phyloP scores from a whole-genome alignment of 2,888 invertebrate species.

The Caenorhabditis imperialis region DNA sequence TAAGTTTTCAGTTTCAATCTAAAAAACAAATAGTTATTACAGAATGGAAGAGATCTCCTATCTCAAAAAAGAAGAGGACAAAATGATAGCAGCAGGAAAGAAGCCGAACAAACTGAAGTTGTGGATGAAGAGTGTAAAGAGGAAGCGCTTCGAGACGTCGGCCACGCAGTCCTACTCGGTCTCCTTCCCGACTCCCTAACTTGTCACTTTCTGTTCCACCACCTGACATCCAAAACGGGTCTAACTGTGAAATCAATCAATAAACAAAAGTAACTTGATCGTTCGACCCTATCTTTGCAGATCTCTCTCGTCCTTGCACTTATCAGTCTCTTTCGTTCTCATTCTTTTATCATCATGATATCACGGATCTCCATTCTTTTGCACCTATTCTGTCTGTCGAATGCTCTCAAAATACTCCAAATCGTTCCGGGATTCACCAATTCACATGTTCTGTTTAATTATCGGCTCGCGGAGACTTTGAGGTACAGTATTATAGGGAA shows the following conservation, averaged over 20 bases:
- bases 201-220: not conserved
- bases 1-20: slow-evolving; percentile 4
- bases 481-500: slow-evolving; percentile 29
- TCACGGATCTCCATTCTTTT: not conserved
- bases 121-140: slow-evolving; percentile 52
- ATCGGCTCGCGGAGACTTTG: slow-evolving; percentile 73
- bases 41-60: slow-evolving; percentile 56
- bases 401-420: slow-evolving; percentile 72
- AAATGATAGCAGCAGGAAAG: slow-evolving; percentile 46
- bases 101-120: slow-evolving; percentile 44
- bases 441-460: slow-evolving; percentile 77
- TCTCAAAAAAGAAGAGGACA: slow-evolving; percentile 41
- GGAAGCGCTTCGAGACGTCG: slow-evolving; percentile 45
- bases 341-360: slow-evolving; percentile 28
- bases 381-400: no score
- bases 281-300: slow-evolving; percentile 12
- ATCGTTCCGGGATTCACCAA: slow-evolving; percentile 78
- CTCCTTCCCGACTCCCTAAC: slow-evolving; percentile 27
- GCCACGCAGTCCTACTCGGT: slow-evolving; percentile 37
- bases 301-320: slow-evolving; percentile 4
- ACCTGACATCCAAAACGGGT: not conserved
- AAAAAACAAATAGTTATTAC: slow-evolving; percentile 1
- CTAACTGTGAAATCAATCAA: slow-evolving; percentile 13
- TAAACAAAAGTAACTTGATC: slow-evolving; percentile 18
- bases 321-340: not conserved